Base-by-base conservation (phyloP, 2,113 vertebrate species). In the Reinhardtius hippoglossoides region DNA sequence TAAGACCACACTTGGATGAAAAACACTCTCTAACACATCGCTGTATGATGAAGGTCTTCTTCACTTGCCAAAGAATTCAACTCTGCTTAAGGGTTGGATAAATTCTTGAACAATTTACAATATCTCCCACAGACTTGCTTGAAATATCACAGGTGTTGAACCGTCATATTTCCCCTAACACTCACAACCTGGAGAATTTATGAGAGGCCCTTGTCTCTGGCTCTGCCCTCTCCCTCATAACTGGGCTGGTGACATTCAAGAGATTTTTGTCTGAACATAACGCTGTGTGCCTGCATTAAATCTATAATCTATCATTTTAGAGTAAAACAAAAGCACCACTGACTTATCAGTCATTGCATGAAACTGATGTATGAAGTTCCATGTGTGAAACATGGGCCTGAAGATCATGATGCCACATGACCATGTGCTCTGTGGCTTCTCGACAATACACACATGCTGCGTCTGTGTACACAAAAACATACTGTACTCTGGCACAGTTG, bases 281-380 rank as follows among this genome's bases (percentile, higher is more conserved):
- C 5, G 2, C 44, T 18, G 44, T 48, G 44, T 48, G 16, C 15
- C 44, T 48, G 16, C 44, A 5, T 48, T n/a, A 21, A 54, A n/a
- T 54, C 50, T 54, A 20, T 54, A 54, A 48, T 18, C 15, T 48
- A 7, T 9, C 3, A 35, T 37, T 13, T 23, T 1, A 52, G 42
- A 37, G 2, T 20, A n/a, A 67, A 2, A 21, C 12, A 18, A 12
- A 26, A 5, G 13, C 5, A 31, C 56, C 12, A 31, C 2, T 21
- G 23, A 44, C 59, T 37, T 52, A 68, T 23, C 31, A 40, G 16
- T 50, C 50, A 26, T 68, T 58, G 24, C 35, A 64, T 74, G 8
- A 46, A 78, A 31, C 21, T 54, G 57, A 75, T 85, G 54, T 24
- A 58, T 72, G n/a, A 20, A 52, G 13, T 46, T 77, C 59, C 21